Evolutionary conservation across 2,113 vertebrate species (phyloP), one percentile per base, ranked within the genome.

Genomic region (Nicator chloris): DNA sequence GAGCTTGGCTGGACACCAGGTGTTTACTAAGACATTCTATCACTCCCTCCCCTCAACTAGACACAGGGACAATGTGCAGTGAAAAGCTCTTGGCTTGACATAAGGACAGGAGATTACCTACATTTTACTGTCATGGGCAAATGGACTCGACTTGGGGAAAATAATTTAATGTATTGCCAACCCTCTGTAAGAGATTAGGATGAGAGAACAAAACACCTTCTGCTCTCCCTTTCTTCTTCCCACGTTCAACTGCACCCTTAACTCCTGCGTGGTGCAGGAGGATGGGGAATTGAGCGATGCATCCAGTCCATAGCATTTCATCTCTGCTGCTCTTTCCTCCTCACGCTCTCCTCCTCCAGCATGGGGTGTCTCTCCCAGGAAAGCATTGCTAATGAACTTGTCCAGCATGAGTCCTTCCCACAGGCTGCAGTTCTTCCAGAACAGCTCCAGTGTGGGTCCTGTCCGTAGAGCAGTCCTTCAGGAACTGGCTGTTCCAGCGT

Each of bases 401-500:
- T 45, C 27, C n/a, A 90, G 13, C 16, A 5, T 23, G 51, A 47
- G 7, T 37, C 9, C 35, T 68, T 88, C 51, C 28, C 47, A 56
- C 5, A 18, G 50, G 15, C 39, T 77, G 24, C 37, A 82, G 20
- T 17, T 66, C 21, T 64, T 54, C 39, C 45, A 10, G 13, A 50
- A 15, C 0, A 1, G 18, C 42, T 71, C 33, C 44, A 70, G 21
- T 1, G 1, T 9, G 17, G 11, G 10, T 44, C 8, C 15, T 63
- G 82, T 28, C 40, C 30, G 37, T 1, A 9, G 31, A 24, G 11
- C 20, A 75, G 31, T 54, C 26, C 28, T 60, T 54, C 28, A 64
- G 6, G 18, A 75, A 2, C 13, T 13, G 15, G 19, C 13, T 65
- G 8, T 7, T 78, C 5, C 54, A 61, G 17, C 0, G 0, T 54